Conservation (phyloP, 2,113 vertebrate species). For the Zapornia atra region DNA sequence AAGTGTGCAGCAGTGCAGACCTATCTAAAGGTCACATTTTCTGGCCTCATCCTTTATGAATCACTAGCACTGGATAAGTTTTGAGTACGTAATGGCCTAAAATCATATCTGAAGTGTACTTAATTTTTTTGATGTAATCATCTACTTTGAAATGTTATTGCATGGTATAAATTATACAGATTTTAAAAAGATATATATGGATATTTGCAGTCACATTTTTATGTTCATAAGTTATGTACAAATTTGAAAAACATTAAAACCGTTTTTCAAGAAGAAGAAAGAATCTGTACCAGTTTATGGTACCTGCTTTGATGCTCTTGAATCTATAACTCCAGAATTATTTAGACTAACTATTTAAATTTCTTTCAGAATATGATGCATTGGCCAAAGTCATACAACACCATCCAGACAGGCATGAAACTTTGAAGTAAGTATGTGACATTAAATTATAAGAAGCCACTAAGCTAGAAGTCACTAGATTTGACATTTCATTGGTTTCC, state of each 20-base stretch:
- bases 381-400: constrained; percentile 97
- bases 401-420: constrained; percentile 96
- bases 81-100: not conserved
- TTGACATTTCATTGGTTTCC: not conserved
- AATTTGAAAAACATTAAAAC: not conserved
- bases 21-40: not conserved
- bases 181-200: not conserved
- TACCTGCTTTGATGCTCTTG: not conserved
- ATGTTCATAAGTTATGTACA: not conserved
- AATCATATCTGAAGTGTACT: not conserved
- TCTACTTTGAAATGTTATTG: not conserved
- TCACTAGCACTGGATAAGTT: not conserved
- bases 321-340: not conserved
- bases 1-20: not conserved
- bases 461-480: not conserved
- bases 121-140: not conserved
- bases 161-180: not conserved
- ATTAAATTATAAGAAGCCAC: not conserved
- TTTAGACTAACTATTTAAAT: not conserved
- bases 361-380: constrained; percentile 92
- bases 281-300: not conserved
- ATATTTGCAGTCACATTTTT: not conserved
- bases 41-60: not conserved
- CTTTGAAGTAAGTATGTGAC: constrained; percentile 86
- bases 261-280: not conserved